Evolutionary conservation across 1,140 invertebrate species (phyloP).

Genomic region (Euschistus heros): DNA sequence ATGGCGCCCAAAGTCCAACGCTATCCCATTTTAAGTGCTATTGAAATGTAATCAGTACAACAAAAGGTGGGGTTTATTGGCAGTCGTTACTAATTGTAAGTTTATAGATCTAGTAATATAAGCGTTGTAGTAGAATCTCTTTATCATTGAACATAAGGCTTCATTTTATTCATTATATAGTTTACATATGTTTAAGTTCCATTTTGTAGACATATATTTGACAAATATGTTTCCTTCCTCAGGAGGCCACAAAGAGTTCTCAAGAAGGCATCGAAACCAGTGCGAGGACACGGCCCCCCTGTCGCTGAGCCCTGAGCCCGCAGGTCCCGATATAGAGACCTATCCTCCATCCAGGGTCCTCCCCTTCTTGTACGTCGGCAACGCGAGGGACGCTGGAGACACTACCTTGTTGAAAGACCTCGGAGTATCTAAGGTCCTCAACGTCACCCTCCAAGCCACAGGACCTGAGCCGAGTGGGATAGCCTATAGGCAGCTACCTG

Average conservation of each 20-base stretch:
- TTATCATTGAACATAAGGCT: no score
- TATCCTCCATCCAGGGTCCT: conserved; percentile 69
- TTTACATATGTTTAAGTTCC: no score
- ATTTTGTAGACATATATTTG: no score
- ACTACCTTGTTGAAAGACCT: conserved; percentile 50
- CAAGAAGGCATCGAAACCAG: conserved; percentile 49
- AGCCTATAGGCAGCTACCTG: conserved; percentile 70
- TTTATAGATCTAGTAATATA: no score
- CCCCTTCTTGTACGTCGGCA: conserved; percentile 80
- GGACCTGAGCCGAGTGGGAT: conserved; percentile 58
- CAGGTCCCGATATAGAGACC: conserved; percentile 52
- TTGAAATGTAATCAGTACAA: no score
- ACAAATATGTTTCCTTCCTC: conserved; percentile 33
- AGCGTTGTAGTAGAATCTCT: no score
- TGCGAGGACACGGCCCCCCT: conserved; percentile 49
- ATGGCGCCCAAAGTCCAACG: no score
- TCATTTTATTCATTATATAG: no score
- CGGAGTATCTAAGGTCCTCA: conserved; percentile 64
- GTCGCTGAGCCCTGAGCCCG: conserved; percentile 28
- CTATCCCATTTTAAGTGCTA: no score
- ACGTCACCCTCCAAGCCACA: conserved; percentile 49
- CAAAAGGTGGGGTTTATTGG: no score
- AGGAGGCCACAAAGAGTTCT: conserved; percentile 62
- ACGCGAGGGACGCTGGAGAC: conserved; percentile 72
- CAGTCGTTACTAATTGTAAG: no score